Evolutionary conservation across 2,797 vertebrate species (phyloP), one percentile per base, ranked within the genome.

Genomic region (Champsocephalus gunnari): DNA sequence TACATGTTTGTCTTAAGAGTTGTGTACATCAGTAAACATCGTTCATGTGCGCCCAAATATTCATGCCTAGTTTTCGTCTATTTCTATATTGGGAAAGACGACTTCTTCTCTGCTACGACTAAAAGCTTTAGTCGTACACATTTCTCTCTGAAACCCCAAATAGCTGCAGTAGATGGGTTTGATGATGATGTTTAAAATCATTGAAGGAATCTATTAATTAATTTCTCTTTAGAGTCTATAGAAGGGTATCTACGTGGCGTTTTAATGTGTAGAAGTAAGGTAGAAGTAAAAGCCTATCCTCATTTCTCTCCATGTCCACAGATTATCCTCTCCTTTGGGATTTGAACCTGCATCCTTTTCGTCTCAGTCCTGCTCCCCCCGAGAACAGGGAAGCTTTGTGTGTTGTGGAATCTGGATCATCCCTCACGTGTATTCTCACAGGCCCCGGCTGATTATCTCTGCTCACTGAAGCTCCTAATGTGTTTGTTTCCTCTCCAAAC

Each of bases 331-430:
- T 43, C 49, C 54, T 64, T 28, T 66, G 41, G 63, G 53, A 73
- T 77, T 74, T 77, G 38, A 67, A 73, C 61, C 62, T 4, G 19
- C 51, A 51, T 59, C 53, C 60, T 69, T 58, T 63, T 59, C 32
- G 59, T 71, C 38, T 44, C 28, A 66, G 44, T 47, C 48, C 57
- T 71, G 4, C 55, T 79, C 49, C 66, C 21, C 58, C 24, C 34
- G 57, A 74, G 77, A 84, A 95, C 87, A 94, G 79, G 14, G 63
- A 14, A 50, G 47, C 59, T 60, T 87, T 90, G 87, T 92, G 85
- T 88, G 19, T 71, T 65, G 79, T 84, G 90, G 88, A 92, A 94
- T 93, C 75, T 93, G 63, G 89, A 86, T 64, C 77, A 77, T 82
- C 58, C 43, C 60, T 87, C 55, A 53, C 74, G 61, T 62, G 67